Evolutionary conservation across 1,140 invertebrate genomes (phyloP).

Genomic region (Choristoneura fumiferana): DNA sequence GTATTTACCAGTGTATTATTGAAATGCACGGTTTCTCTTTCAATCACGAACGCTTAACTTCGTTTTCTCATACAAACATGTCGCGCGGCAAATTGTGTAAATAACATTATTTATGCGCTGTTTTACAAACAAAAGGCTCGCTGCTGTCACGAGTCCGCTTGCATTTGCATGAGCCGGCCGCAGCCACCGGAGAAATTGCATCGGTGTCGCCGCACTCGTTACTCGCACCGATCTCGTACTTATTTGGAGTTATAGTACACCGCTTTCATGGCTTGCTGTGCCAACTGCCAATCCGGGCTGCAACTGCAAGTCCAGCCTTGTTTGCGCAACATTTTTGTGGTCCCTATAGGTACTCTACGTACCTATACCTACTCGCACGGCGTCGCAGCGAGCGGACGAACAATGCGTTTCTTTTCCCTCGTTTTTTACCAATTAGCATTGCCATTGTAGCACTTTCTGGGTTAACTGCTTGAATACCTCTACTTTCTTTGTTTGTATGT

Average conservation of each 20-base stretch:
- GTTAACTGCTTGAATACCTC: conserved; percentile 10
- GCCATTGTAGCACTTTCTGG: conserved; percentile 4
- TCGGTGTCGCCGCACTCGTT: background rate
- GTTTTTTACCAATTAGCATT: conserved; percentile 5
- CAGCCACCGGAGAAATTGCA: conserved; percentile 26
- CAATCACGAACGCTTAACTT: conserved; percentile 33
- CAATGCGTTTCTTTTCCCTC: background rate
- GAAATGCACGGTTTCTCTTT: conserved; percentile 45
- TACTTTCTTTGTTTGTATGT: background rate
- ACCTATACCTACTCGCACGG: background rate
- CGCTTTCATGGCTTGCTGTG: no score
- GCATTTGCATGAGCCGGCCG: conserved; percentile 25
- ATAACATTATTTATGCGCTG: conserved; percentile 37
- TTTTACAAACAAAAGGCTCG: conserved; percentile 45
- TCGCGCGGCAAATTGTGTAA: conserved; percentile 1
- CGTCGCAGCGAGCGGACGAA: conserved; percentile 1
- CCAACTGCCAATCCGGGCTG: no score
- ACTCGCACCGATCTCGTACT: no score
- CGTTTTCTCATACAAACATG: background rate
- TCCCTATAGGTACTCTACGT: no score
- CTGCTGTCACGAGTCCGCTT: conserved; percentile 36
- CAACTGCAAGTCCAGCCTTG: no score
- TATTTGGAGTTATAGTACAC: no score
- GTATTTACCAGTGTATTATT: conserved; percentile 25
- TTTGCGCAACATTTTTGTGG: no score